Percentiles rank a stretch among this genome's conserved stretches.
These are phyloP conservation scores for Lasioglossum pauxillum DNA, from an alignment of 2,888 invertebrate species.

Conservation along the genomic window DNA sequence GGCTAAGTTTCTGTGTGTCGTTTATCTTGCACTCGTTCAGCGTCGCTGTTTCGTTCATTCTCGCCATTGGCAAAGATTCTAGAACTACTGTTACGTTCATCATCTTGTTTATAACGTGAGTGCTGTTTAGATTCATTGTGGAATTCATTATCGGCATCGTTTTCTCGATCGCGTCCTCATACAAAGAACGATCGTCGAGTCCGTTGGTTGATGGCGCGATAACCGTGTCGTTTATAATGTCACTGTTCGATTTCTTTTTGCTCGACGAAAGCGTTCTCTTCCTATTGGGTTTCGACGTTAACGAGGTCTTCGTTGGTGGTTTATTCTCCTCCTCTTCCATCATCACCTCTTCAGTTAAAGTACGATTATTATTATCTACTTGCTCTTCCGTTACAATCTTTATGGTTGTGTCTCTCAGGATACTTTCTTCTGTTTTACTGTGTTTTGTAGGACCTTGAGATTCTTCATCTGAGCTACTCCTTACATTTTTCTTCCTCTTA, in stretches of 20 bases:
- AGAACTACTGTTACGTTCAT: constrained; percentile 79
- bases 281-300: constrained; percentile 10
- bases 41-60: constrained; percentile 76
- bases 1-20: not conserved
- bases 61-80: constrained; percentile 67
- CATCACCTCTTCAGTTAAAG: not conserved
- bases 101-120: constrained; percentile 67
- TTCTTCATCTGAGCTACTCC: constrained; percentile 78
- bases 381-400: not conserved
- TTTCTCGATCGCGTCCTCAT: constrained; percentile 81
- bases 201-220: constrained; percentile 63
- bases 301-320: not conserved
- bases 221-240: constrained; percentile 60
- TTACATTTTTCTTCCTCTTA: constrained; percentile 69
- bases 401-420: not conserved
- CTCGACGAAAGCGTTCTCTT: constrained; percentile 45
- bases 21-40: constrained; percentile 57
- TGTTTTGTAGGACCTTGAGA: constrained; percentile 67
- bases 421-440: constrained; percentile 61
- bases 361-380: constrained; percentile 18
- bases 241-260: constrained; percentile 20
- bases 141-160: constrained; percentile 80
- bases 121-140: constrained; percentile 78
- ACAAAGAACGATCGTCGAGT: constrained; percentile 78
- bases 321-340: not conserved